Conservation (phyloP, 2,113 vertebrate genomes). For the Notothenia rossii region DNA sequence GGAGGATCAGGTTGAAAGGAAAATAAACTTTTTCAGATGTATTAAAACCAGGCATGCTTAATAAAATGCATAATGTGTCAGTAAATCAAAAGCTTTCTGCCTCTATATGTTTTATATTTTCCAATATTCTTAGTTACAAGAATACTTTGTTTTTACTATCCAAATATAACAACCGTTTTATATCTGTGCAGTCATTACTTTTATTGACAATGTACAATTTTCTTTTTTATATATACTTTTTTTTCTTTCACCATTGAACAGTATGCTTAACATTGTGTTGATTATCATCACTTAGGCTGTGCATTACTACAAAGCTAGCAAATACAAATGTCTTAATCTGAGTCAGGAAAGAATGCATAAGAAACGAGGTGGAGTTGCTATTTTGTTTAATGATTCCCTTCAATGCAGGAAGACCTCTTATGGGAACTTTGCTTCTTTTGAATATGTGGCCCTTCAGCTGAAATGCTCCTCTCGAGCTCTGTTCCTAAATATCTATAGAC, state of each 20-base stretch:
- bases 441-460: no score
- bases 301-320: not conserved
- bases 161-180: slow-evolving; percentile 6
- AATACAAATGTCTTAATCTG: not conserved
- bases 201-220: not conserved
- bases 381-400: no score
- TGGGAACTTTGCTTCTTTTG: no score
- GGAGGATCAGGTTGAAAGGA: slow-evolving; percentile 63
- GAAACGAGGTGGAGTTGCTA: no score
- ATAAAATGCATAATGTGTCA: slow-evolving; percentile 47
- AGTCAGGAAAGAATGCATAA: no score
- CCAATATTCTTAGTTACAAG: slow-evolving; percentile 13
- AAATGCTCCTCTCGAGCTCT: no score
- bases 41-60: slow-evolving; percentile 45
- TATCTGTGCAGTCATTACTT: not conserved
- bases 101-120: slow-evolving; percentile 15
- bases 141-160: slow-evolving; percentile 16
- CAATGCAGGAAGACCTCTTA: no score
- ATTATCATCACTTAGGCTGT: not conserved
- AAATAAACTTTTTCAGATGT: slow-evolving; percentile 56
- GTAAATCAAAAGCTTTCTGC: slow-evolving; percentile 33
- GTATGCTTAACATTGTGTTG: not conserved
- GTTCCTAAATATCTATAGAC: no score
- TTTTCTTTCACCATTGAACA: not conserved
- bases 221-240: not conserved